Evolutionary conservation across 2,797 vertebrate species (phyloP).

Genomic region (Silurus aristotelis): DNA sequence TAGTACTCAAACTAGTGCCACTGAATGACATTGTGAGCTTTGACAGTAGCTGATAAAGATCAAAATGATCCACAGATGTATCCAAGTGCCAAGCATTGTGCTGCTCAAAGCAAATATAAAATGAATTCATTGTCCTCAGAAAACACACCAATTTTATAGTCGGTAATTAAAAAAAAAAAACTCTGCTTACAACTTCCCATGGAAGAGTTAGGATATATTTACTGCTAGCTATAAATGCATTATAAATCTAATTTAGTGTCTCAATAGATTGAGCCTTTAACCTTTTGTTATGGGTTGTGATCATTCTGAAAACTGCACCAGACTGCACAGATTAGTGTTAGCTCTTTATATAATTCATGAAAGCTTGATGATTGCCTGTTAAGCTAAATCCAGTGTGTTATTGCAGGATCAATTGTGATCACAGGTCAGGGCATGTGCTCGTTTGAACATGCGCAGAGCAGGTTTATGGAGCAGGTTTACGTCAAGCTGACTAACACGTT

Average conservation of each 20-base stretch:
- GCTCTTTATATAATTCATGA: background rate
- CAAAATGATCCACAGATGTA: background rate
- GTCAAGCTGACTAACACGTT: background rate
- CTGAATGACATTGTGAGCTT: background rate
- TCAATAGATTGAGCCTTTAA: background rate
- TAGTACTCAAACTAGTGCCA: background rate
- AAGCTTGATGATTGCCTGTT: slow-evolving; percentile 11
- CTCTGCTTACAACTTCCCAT: background rate
- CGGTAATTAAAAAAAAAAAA: background rate
- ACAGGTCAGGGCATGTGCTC: background rate
- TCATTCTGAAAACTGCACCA: background rate
- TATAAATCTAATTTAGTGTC: background rate
- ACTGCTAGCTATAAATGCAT: background rate
- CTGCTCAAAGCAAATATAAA: slow-evolving; percentile 1
- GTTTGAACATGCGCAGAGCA: background rate
- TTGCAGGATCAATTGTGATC: background rate
- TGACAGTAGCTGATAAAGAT: background rate
- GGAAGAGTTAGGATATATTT: background rate
- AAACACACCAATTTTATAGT: background rate
- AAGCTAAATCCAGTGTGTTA: slow-evolving; percentile 31
- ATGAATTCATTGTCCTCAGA: background rate
- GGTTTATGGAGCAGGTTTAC: background rate
- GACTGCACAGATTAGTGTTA: background rate
- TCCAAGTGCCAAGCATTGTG: background rate
- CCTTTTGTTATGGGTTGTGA: too few species aligned